phyloP scores from a whole-genome alignment of 2,888 invertebrate genomes.

The Pomacea canaliculata region DNA sequence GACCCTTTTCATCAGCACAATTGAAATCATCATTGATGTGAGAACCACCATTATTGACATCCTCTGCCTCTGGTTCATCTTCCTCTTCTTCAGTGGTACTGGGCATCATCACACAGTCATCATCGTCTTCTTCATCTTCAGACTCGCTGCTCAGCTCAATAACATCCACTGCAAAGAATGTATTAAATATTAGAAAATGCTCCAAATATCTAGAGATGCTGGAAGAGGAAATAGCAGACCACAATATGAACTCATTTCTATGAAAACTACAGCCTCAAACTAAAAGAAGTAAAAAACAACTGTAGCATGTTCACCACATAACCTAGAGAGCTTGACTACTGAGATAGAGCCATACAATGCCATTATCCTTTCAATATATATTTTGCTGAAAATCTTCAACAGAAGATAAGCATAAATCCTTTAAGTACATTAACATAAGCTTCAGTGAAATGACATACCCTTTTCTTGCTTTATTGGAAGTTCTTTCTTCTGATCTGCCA shows the following conservation, averaged over 20 bases:
- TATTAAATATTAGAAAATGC: not conserved
- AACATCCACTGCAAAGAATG: conserved; percentile 26
- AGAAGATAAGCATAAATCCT: too few relatives aligned
- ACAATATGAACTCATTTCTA: too few relatives aligned
- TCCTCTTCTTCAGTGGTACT: conserved; percentile 41
- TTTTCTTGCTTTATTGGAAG: conserved; percentile 17
- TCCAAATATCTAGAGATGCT: not conserved
- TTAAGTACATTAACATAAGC: too few relatives aligned
- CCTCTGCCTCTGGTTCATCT: conserved; percentile 84
- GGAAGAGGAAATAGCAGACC: too few relatives aligned
- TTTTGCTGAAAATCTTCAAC: too few relatives aligned
- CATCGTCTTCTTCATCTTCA: conserved; percentile 33
- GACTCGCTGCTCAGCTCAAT: conserved; percentile 37
- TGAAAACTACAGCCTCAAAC: too few relatives aligned
- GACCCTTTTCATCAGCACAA: conserved; percentile 89
- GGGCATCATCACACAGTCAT: conserved; percentile 78
- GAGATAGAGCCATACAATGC: too few relatives aligned
- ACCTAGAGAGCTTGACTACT: too few relatives aligned
- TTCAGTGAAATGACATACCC: not conserved
- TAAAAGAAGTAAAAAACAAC: too few relatives aligned
- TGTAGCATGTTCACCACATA: too few relatives aligned
- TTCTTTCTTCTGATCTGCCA: conserved; percentile 39
- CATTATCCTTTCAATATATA: too few relatives aligned
- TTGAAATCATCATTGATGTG: conserved; percentile 95
- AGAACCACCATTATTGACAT: conserved; percentile 87